Percentiles rank a stretch among this genome's conserved stretches.
These are phyloP conservation scores for Antechinus flavipes DNA, from an alignment of 2,113 vertebrate genomes.

Conservation along the genomic window DNA sequence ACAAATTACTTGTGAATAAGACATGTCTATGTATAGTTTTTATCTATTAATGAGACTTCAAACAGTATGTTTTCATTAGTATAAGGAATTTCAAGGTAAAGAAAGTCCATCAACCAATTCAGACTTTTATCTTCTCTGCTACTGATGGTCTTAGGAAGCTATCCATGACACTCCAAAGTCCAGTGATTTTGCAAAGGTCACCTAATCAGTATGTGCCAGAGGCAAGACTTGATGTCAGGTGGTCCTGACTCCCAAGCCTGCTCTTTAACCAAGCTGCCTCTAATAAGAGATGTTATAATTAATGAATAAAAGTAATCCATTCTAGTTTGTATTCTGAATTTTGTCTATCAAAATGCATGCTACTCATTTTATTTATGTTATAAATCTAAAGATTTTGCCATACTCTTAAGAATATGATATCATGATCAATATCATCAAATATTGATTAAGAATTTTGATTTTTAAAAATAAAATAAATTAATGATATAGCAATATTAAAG, in stretches of 20 bases:
- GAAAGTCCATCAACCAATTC: background rate
- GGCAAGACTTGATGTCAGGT: background rate
- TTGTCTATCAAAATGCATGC: constrained; percentile 26
- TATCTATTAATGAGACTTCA: constrained; percentile 31
- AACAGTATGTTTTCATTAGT: background rate
- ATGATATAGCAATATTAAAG: constrained; percentile 5
- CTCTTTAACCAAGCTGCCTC: background rate
- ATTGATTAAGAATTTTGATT: background rate
- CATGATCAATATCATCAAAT: constrained; percentile 37
- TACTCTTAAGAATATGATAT: constrained; percentile 38
- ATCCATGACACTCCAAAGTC: background rate
- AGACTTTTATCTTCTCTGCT: background rate
- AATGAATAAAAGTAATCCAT: constrained; percentile 20
- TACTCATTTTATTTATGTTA: constrained; percentile 16
- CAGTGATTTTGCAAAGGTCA: background rate
- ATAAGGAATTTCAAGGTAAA: background rate
- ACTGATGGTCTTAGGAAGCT: background rate
- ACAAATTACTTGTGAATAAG: background rate
- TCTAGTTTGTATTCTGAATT: constrained; percentile 19
- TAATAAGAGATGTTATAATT: background rate
- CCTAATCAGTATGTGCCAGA: background rate
- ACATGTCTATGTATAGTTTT: background rate
- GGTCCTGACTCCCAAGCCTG: background rate
- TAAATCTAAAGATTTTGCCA: constrained; percentile 21
- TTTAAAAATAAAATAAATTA: constrained; percentile 40